A percentile compares a stretch with the other conserved stretches of the same genome.
These are phyloP conservation scores for Phoeniculus purpureus DNA, from an alignment of 2,797 vertebrate genomes.

Conservation along the genomic window DNA sequence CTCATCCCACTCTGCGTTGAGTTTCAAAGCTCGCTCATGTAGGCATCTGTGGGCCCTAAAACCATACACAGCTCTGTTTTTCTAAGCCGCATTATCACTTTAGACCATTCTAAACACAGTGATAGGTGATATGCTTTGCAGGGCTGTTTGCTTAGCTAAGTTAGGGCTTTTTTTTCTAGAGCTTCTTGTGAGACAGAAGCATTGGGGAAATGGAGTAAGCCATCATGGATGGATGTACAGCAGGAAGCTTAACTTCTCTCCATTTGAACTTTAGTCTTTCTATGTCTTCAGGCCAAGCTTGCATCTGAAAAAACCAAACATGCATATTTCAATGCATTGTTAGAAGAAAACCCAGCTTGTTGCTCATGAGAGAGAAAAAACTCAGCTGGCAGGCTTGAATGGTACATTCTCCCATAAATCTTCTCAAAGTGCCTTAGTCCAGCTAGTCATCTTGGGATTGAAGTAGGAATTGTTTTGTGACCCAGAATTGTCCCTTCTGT, in stretches of 20 bases:
- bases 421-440: background rate
- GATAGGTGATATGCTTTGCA: background rate
- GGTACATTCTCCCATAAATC: background rate
- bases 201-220: background rate
- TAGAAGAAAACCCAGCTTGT: background rate
- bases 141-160: background rate
- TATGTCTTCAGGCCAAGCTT: background rate
- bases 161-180: background rate
- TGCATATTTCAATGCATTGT: background rate
- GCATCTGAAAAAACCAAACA: background rate
- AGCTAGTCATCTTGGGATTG: background rate
- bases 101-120: background rate
- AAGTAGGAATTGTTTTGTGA: constrained; percentile 36
- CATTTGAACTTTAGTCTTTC: background rate
- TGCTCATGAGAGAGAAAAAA: constrained; percentile 4
- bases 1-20: background rate
- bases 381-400: background rate
- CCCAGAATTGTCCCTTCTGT: constrained; percentile 17
- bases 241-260: constrained; percentile 7
- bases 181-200: background rate
- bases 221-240: background rate
- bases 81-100: background rate
- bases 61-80: background rate
- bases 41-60: background rate
- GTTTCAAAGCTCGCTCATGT: background rate